A percentile compares a stretch with the other conserved stretches of the same genome.
These are phyloP conservation scores for Montipora efflorescens DNA, from an alignment of 64 coral and sea anemone species.

Conservation along the genomic window DNA sequence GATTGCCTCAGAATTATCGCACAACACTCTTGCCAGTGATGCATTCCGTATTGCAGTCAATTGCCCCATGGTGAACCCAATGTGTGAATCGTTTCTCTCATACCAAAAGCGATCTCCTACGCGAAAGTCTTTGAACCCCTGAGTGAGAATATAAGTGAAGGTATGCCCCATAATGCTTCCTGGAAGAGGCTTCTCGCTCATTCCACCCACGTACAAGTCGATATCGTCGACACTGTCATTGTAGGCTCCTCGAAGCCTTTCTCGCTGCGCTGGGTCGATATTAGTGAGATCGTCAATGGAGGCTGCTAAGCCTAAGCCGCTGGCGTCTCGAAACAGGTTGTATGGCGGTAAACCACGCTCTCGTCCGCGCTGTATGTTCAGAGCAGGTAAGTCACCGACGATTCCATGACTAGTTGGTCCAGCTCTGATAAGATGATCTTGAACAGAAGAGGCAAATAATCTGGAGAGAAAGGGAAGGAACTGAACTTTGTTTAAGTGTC, in stretches of 20 bases:
- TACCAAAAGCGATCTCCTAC: conserved; percentile 74
- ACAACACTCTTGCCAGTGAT: conserved; percentile 47
- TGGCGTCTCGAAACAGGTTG: conserved; percentile 9
- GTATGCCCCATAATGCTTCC: conserved; percentile 48
- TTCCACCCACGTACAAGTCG: conserved; percentile 67
- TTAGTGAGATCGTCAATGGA: conserved; percentile 12
- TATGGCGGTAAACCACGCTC: conserved; percentile 77
- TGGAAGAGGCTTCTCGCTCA: conserved; percentile 12
- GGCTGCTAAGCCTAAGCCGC: conserved; percentile 11
- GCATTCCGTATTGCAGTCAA: conserved; percentile 41
- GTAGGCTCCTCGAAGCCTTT: conserved; percentile 40
- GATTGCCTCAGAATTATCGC: conserved; percentile 71
- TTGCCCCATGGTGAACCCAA: conserved; percentile 39
- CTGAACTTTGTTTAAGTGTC: background rate
- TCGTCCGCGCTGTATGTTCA: conserved; percentile 72
- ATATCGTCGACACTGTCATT: conserved; percentile 26
- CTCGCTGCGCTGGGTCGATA: background rate
- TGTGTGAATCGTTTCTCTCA: conserved; percentile 27
- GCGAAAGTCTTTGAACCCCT: conserved; percentile 24
- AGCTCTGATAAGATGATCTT: conserved; percentile 2
- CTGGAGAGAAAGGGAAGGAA: background rate
- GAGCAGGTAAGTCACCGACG: conserved; percentile 44
- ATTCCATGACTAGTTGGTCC: background rate
- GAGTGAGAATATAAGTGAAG: conserved; percentile 45
- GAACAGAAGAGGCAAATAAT: conserved; percentile 58